A percentile compares a stretch with the other conserved stretches of the same genome.
phyloP scores from a whole-genome alignment of 2,888 invertebrate genomes.

The Eubasilissa splendida region DNA sequence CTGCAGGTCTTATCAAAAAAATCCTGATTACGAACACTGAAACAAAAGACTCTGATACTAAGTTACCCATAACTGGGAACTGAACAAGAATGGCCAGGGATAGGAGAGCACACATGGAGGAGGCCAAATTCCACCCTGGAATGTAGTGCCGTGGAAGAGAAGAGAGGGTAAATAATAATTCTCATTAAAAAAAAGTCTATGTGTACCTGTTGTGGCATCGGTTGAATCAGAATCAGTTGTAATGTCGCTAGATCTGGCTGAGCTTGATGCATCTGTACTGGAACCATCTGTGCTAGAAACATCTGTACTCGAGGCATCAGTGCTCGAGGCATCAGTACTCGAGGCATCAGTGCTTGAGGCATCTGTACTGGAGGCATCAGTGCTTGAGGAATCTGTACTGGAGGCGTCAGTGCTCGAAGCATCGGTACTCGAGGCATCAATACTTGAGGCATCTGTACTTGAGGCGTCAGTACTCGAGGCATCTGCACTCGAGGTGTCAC shows the following conservation, averaged over 20 bases:
- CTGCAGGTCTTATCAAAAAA: no score
- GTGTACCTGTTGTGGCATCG: slow-evolving; percentile 46
- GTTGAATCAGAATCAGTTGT: slow-evolving; percentile 34
- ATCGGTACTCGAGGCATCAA: slow-evolving; percentile 51
- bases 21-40: no score
- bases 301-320: slow-evolving; percentile 53
- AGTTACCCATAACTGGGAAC: no score
- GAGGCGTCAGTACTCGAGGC: slow-evolving; percentile 45
- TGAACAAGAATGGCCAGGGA: no score
- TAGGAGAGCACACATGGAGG: no score
- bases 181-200: background rate
- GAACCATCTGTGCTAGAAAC: slow-evolving; percentile 53
- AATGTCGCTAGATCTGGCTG: slow-evolving; percentile 35
- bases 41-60: no score
- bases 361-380: slow-evolving; percentile 52
- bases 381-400: slow-evolving; percentile 44
- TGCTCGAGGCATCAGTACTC: slow-evolving; percentile 48
- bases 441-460: slow-evolving; percentile 57
- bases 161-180: no score
- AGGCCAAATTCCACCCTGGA: no score
- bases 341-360: slow-evolving; percentile 51
- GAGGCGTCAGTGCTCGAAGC: slow-evolving; percentile 42
- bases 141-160: no score
- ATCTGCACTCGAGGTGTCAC: slow-evolving; percentile 50
- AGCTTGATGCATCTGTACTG: slow-evolving; percentile 56